Conservation (phyloP, 2,888 invertebrate species). For the Masnerella sp. region DNA sequence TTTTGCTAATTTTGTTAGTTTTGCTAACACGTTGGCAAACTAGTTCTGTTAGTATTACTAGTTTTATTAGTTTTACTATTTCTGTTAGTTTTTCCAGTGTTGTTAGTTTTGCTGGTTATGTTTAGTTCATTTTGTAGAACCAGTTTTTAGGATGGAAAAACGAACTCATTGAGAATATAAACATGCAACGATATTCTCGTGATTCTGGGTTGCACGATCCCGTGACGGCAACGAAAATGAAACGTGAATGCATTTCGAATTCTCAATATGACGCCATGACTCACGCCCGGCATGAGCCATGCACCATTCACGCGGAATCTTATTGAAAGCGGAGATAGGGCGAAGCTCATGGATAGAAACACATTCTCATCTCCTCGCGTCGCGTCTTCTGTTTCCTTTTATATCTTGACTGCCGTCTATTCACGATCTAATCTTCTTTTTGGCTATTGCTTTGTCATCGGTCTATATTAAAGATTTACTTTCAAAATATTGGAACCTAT, state of each 20-base stretch:
- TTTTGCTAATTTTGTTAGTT: too few relatives aligned
- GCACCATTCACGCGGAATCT: constrained; percentile 67
- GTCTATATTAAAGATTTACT: constrained; percentile 63
- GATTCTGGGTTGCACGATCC: constrained; percentile 38
- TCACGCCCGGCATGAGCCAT: constrained; percentile 64
- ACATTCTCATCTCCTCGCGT: constrained; percentile 30
- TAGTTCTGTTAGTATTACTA: too few relatives aligned
- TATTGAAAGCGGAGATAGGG: constrained; percentile 68
- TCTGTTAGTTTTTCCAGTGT: too few relatives aligned
- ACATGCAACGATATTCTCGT: constrained; percentile 10
- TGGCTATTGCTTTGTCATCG: constrained; percentile 55
- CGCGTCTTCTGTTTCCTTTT: constrained; percentile 52
- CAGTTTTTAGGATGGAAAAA: too few relatives aligned
- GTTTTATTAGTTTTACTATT: too few relatives aligned
- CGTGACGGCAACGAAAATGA: constrained; percentile 33
- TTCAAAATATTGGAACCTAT: constrained; percentile 58
- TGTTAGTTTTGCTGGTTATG: too few relatives aligned
- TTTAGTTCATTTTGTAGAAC: too few relatives aligned
- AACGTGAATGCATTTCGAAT: constrained; percentile 60
- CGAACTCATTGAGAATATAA: constrained; percentile 29
- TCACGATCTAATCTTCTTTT: constrained; percentile 51
- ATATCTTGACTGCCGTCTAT: constrained; percentile 42
- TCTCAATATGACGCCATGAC: constrained; percentile 67
- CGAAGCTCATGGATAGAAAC: constrained; percentile 52
- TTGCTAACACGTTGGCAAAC: too few relatives aligned